These are phyloP conservation scores for Stichodactyla helianthus DNA, from an alignment of 64 coral and sea anemone genomes.

Conservation along the genomic window DNA sequence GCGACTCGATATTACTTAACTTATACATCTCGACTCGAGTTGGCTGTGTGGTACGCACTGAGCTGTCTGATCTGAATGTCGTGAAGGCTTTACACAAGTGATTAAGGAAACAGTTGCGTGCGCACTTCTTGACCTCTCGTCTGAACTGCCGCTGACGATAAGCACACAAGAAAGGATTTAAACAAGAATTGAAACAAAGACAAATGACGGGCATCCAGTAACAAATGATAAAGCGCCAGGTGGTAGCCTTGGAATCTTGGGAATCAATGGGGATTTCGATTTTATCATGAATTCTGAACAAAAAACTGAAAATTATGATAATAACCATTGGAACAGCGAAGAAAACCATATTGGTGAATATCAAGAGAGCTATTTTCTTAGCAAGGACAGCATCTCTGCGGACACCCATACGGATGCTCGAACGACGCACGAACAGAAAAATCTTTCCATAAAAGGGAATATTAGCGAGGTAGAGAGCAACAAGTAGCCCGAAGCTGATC, in stretches of 20 bases:
- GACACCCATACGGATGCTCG: slow-evolving; percentile 31
- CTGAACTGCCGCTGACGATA: slow-evolving; percentile 44
- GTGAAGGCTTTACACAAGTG: slow-evolving; percentile 16
- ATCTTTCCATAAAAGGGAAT: slow-evolving; percentile 46
- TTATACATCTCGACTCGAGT: slow-evolving; percentile 28
- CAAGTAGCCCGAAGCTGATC: slow-evolving; percentile 18
- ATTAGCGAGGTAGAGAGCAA: slow-evolving; percentile 41
- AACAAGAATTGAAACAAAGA: slow-evolving; percentile 46
- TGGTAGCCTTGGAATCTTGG: background rate
- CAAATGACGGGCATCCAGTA: slow-evolving; percentile 34
- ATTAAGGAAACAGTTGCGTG: slow-evolving; percentile 18
- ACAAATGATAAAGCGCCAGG: slow-evolving; percentile 13
- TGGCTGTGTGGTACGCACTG: background rate
- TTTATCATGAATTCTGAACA: slow-evolving; percentile 12
- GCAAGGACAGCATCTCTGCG: slow-evolving; percentile 29
- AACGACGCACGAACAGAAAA: slow-evolving; percentile 40
- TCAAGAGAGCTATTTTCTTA: slow-evolving; percentile 42
- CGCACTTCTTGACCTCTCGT: slow-evolving; percentile 24
- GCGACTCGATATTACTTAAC: slow-evolving; percentile 24
- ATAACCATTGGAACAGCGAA: slow-evolving; percentile 34
- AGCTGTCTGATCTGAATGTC: slow-evolving; percentile 18
- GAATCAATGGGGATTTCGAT: background rate
- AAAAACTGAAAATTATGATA: slow-evolving; percentile 18
- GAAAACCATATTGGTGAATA: slow-evolving; percentile 41
- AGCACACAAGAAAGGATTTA: slow-evolving; percentile 50